A percentile compares a stretch with the other conserved stretches of the same genome.
phyloP scores from a whole-genome alignment of 2,888 invertebrate species.

The Conops quadrifasciatus region DNA sequence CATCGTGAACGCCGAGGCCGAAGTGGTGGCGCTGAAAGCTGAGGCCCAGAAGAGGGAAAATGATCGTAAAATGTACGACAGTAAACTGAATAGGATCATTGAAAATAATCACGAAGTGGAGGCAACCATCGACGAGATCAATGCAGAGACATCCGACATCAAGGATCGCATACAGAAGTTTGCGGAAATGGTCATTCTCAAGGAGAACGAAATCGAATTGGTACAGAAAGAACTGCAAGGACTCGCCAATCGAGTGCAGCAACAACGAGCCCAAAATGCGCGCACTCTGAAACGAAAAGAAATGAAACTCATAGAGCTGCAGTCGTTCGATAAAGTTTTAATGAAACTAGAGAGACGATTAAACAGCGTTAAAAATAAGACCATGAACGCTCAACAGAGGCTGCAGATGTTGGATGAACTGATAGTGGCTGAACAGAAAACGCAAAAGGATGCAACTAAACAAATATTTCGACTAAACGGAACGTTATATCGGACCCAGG shows the following conservation, averaged over 20 bases:
- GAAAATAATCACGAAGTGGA: constrained; percentile 68
- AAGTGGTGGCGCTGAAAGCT: constrained; percentile 50
- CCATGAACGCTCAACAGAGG: constrained; percentile 58
- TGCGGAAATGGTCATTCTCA: constrained; percentile 57
- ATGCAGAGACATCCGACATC: constrained; percentile 59
- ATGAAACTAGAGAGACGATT: constrained; percentile 51
- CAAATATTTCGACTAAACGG: constrained; percentile 58
- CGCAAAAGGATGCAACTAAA: constrained; percentile 51
- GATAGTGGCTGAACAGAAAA: constrained; percentile 56
- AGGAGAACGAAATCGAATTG: constrained; percentile 63
- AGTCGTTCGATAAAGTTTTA: constrained; percentile 45
- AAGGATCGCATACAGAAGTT: constrained; percentile 60
- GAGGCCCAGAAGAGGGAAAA: constrained; percentile 59
- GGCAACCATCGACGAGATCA: constrained; percentile 62
- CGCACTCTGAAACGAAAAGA: constrained; percentile 49
- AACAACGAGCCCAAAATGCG: constrained; percentile 59
- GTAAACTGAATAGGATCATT: constrained; percentile 67
- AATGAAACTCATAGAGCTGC: constrained; percentile 49
- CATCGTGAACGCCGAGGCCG: constrained; percentile 69
- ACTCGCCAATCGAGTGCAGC: constrained; percentile 54
- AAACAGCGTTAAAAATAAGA: constrained; percentile 53
- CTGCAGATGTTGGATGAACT: constrained; percentile 61
- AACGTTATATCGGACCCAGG: constrained; percentile 58
- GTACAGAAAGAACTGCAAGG: constrained; percentile 60
- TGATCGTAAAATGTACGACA: constrained; percentile 65